These are phyloP conservation scores for Myopa testacea DNA, from an alignment of 2,888 invertebrate genomes.

Conservation along the genomic window DNA sequence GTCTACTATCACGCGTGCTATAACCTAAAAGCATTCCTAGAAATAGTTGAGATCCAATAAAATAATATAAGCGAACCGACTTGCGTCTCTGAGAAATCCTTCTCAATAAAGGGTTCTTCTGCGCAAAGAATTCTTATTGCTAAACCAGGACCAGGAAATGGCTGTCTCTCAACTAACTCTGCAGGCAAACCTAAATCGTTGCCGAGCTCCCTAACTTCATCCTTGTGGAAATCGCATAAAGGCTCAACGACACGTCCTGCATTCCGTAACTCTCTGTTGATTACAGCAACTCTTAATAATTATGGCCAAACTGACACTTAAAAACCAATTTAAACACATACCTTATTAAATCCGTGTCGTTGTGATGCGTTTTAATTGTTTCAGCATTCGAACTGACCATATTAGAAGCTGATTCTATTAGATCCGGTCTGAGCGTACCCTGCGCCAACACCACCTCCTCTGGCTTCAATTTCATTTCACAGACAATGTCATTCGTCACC, in stretches of 20 bases:
- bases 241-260: slow-evolving; percentile 95
- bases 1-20: slow-evolving; percentile 94
- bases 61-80: slow-evolving; percentile 61
- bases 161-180: slow-evolving; percentile 92
- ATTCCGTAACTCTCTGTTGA: slow-evolving; percentile 72
- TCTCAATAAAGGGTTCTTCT: slow-evolving; percentile 92
- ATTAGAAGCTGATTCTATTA: slow-evolving; percentile 96
- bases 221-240: slow-evolving; percentile 98
- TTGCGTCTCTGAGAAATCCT: slow-evolving; percentile 96
- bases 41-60: neutral
- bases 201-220: slow-evolving; percentile 92
- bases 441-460: slow-evolving; percentile 94
- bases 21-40: slow-evolving; percentile 72
- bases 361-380: slow-evolving; percentile 99
- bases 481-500: slow-evolving; percentile 90
- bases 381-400: slow-evolving; percentile 90
- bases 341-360: slow-evolving; percentile 95
- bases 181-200: slow-evolving; percentile 88
- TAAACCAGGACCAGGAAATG: slow-evolving; percentile 98
- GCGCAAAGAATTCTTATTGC: slow-evolving; percentile 97
- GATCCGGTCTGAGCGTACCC: slow-evolving; percentile 96
- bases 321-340: slow-evolving; percentile 49
- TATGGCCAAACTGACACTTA: neutral
- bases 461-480: slow-evolving; percentile 87
- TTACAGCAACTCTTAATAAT: neutral